Base-by-base conservation (phyloP, 1,140 invertebrate species). In the Kradibia gibbosae region DNA sequence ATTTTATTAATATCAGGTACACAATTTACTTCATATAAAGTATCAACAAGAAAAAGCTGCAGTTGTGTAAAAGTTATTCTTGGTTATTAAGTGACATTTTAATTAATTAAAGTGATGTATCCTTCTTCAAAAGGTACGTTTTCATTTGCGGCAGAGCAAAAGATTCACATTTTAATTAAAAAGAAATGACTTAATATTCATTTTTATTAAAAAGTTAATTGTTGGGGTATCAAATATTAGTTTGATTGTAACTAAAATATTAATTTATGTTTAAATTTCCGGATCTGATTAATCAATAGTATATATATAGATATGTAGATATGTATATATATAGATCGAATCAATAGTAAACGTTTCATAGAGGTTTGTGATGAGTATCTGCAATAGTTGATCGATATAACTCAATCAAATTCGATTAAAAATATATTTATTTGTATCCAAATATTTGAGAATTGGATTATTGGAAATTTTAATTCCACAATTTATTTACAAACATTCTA, bases 81-180 rank as follows among this genome's bases (percentile, higher is more conserved):
- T 60, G 10, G 55, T 60, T 31, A 60, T 60, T 60, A 60, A 60
- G 55, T 60, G 55, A 60, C 25, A 60, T 60, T 60, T 31, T 60
- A 31, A n/a, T 60, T 60, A 60, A 60, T 60, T 10, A 13, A 28
- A 60, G 55, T 10, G 55, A 60, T 60, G 17, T 10, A 60, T 28
- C 0, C 25, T 13, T n/a, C 53, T 55, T 7, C 25, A 13, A 28
- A 28, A 31, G 55, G 31, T 60, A 31, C 55, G 8, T 60, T 28
- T 60, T 28, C 55, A 10, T 13, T 28, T 60, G 25, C 25, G 31
- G 25, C 25, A 8, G 13, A 60, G 25, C 8, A 10, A 28, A 8
- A 11, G 53, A 28, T 60, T 60, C 55, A 10, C 8, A 31, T 60
- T 60, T 0, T 8, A 60, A 1, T 60, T 28, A 15, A 60, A 10